Conservation (phyloP, 35 echinoderm and acorn worm genomes). For the Apostichopus californicus region DNA sequence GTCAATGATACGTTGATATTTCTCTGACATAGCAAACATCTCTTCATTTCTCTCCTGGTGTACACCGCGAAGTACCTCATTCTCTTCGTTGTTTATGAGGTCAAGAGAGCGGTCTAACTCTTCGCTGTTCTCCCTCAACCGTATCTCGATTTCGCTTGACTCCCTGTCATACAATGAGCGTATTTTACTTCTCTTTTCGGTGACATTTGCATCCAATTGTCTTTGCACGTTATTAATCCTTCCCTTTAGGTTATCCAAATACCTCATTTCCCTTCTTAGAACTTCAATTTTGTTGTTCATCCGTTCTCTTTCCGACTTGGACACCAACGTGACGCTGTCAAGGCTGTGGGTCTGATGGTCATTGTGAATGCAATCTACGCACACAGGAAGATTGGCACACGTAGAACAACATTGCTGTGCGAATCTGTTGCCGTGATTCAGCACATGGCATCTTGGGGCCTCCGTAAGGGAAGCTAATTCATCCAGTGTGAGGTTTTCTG, state of each 20-base stretch:
- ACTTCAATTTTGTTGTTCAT: neutral
- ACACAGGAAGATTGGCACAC: slow-evolving; percentile 16
- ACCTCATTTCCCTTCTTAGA: neutral
- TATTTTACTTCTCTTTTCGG: neutral
- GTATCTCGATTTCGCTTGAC: neutral
- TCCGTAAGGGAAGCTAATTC: slow-evolving; percentile 3
- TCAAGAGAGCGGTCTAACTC: neutral
- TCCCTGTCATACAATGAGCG: neutral
- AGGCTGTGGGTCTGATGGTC: slow-evolving; percentile 1
- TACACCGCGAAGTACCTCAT: neutral
- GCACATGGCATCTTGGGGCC: neutral
- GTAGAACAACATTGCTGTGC: neutral
- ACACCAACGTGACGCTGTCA: neutral
- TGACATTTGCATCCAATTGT: slow-evolving; percentile 4
- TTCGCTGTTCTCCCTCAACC: neutral
- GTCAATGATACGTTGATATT: neutral
- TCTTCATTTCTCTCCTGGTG: neutral
- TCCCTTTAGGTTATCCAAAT: neutral
- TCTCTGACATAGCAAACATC: neutral
- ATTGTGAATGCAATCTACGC: neutral
- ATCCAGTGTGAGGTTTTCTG: neutral
- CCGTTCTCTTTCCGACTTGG: neutral
- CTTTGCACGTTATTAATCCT: neutral
- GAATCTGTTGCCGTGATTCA: neutral
- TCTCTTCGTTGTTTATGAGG: neutral